These are phyloP conservation scores for Idris sp. DNA, from an alignment of 1,140 invertebrate genomes.

Conservation along the genomic window DNA sequence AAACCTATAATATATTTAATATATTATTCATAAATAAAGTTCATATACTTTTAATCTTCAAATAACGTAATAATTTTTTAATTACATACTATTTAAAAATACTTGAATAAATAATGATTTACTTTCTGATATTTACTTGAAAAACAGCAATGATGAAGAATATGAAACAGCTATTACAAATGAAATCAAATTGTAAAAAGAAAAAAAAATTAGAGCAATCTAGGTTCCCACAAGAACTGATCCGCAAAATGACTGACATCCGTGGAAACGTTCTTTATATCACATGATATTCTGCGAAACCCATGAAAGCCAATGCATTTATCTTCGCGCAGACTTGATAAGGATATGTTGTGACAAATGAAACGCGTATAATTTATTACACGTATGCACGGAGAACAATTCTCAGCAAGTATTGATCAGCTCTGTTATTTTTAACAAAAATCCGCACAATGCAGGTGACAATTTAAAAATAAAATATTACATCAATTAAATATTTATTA, in stretches of 20 bases:
- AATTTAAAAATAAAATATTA: too few species aligned
- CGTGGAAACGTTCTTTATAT: conserved; percentile 19
- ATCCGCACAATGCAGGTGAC: too few species aligned
- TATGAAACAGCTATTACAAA: too few species aligned
- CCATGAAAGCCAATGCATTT: conserved; percentile 32
- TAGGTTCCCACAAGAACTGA: conserved; percentile 18
- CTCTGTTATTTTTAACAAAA: conserved; percentile 23
- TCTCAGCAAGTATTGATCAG: conserved; percentile 13
- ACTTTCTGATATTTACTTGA: too few species aligned
- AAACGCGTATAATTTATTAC: conserved; percentile 26
- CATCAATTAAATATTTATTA: too few species aligned
- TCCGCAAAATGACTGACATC: conserved; percentile 22
- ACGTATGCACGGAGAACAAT: not conserved
- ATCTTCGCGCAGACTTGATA: conserved; percentile 26
- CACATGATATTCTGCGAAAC: conserved; percentile 19
- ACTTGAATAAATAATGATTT: too few species aligned
- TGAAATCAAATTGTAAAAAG: not conserved
- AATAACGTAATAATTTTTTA: too few species aligned
- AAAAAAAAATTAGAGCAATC: not conserved
- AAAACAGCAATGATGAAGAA: too few species aligned
- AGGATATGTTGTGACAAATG: conserved; percentile 26
- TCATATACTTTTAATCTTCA: too few species aligned
- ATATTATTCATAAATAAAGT: too few species aligned
- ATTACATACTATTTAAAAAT: too few species aligned
- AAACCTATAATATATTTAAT: too few species aligned